Conservation (phyloP, 2,888 invertebrate species). For the Serrognathus titanus region DNA sequence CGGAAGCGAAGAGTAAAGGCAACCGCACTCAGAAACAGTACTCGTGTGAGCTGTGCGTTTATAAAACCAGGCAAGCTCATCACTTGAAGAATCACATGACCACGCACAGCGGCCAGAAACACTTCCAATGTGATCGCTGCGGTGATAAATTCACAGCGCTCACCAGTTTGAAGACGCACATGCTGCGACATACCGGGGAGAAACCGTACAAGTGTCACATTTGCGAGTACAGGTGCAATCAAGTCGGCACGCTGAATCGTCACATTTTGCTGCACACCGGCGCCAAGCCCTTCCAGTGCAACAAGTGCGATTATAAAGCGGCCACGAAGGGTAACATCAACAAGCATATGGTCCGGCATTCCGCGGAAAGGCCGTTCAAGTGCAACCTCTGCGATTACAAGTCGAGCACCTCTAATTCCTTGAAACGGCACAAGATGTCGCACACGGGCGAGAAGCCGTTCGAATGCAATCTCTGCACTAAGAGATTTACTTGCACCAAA, state of each 20-base stretch:
- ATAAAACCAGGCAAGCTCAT: too few species aligned
- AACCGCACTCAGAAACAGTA: too few species aligned
- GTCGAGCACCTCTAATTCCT: background rate
- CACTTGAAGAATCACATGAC: background rate
- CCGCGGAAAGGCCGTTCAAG: conserved; percentile 5
- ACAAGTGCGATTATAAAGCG: conserved; percentile 3
- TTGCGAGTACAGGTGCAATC: conserved; percentile 32
- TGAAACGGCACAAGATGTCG: conserved; percentile 2
- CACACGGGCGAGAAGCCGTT: conserved; percentile 5
- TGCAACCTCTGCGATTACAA: conserved; percentile 13
- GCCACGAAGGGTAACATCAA: conserved; percentile 1
- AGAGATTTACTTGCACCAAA: conserved; percentile 23
- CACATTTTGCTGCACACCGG: conserved; percentile 11
- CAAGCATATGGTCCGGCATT: conserved; percentile 6
- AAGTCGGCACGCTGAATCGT: conserved; percentile 1
- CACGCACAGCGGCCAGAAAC: conserved; percentile 29
- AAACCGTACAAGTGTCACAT: conserved; percentile 44
- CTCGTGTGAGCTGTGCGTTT: background rate
- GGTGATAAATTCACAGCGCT: conserved; percentile 51
- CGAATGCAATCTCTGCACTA: conserved; percentile 18
- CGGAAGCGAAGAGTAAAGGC: too few species aligned
- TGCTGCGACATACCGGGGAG: conserved; percentile 52
- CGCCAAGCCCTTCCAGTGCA: conserved; percentile 9
- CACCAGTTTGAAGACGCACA: conserved; percentile 52
- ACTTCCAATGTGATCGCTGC: conserved; percentile 53